Base-by-base conservation (phyloP, 2,888 invertebrate species). In the Miltochrista miniata region DNA sequence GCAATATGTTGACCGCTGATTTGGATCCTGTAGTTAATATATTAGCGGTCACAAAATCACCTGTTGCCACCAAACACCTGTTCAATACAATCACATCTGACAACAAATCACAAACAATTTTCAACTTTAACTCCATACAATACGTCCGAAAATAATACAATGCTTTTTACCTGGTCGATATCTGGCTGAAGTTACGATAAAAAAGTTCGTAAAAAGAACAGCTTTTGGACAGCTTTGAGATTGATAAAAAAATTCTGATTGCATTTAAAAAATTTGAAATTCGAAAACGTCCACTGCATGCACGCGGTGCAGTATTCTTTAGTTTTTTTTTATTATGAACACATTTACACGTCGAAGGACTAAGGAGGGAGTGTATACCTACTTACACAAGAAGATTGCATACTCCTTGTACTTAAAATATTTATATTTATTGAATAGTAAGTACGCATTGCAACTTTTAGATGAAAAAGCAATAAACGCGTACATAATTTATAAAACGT, bases 11-110 rank as follows among this genome's bases (percentile, higher is more conserved):
- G 80, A 78, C 73, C 76, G 78, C 74, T 76, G 84, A 83, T 86
- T 87, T 84, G 76, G 79, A 84, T 81, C 81, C 81, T 81, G 80
- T 79, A 79, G 75, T 75, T 81, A 85, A 88, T 87, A 86, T 83
- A 87, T 86, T 85, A 86, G 87, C 81, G 85, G 85, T 85, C 83
- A 81, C 80, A 83, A 85, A 84, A 81, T 90, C 90, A 90, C 90
- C 90, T 90, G 90, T 90, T 88, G 76, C 68, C 70, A 59, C 62
- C 68, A 72, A 69, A 81, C 90, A 90, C 90, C 90, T 90, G 90
- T 90, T 87, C 76, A 65, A 72, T 73, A 79, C 81, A 90, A 90
- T 90, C 90, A 90, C 89, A 89, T 88, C 86, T 88, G 85, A 85
- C 83, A 54, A 34, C 51, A 30, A 9, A 42, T 34, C 24, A 7